Evolutionary conservation across 2,113 vertebrate genomes (phyloP).

Genomic region (Riparia riparia): DNA sequence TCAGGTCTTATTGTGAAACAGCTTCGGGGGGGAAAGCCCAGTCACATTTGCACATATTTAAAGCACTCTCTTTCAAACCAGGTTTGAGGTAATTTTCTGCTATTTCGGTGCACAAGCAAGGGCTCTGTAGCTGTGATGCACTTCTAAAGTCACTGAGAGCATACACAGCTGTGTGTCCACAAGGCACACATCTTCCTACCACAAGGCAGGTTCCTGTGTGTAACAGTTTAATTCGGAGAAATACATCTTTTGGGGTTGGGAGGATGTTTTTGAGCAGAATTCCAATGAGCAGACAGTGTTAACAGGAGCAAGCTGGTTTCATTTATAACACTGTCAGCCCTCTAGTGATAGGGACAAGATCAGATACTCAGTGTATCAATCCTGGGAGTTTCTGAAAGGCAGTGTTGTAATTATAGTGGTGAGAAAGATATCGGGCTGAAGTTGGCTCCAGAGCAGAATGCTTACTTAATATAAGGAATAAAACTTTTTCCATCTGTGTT

Average conservation of each 20-base stretch:
- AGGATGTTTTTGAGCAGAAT: background rate
- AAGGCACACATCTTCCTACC: background rate
- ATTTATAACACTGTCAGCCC: background rate
- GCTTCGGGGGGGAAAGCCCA: fast-evolving
- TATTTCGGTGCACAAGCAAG: background rate
- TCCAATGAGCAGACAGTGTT: background rate
- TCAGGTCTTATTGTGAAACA: background rate
- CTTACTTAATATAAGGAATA: background rate
- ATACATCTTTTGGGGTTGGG: background rate
- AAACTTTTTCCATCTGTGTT: background rate
- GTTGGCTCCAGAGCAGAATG: background rate
- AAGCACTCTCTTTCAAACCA: background rate
- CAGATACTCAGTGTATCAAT: background rate
- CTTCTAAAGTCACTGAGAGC: background rate
- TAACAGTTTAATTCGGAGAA: background rate
- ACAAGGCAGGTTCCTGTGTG: background rate
- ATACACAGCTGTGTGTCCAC: background rate
- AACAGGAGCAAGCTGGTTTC: background rate
- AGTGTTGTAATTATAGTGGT: background rate
- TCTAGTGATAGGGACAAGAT: background rate
- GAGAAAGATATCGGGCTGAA: background rate
- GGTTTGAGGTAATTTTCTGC: background rate
- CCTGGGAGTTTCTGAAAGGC: background rate
- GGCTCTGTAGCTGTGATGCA: background rate
- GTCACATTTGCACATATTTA: background rate